Percentiles rank a stretch among this genome's conserved stretches.
Evolutionary conservation across 2,797 vertebrate genomes (phyloP).

Genomic region (Varecia variegata): DNA sequence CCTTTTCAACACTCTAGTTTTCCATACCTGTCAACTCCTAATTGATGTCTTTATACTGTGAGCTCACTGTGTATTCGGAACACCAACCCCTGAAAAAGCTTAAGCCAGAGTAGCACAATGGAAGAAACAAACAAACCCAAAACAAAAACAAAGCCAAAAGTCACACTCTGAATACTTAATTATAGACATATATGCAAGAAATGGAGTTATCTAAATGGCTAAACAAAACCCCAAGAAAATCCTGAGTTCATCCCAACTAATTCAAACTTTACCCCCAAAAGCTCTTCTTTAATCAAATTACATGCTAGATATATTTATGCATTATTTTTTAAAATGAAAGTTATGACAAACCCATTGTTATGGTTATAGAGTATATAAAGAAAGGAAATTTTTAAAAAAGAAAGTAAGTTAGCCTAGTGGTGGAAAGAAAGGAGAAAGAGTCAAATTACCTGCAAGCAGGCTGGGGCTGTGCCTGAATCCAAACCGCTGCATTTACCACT

Average conservation of each 20-base stretch:
- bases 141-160: conserved; percentile 78
- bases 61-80: conserved; percentile 77
- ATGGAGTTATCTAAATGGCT: conserved; percentile 40
- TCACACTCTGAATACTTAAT: conserved; percentile 69
- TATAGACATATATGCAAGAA: conserved; percentile 73
- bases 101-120: conserved; percentile 76
- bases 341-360: conserved; percentile 42
- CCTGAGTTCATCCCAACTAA: conserved; percentile 48
- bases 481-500: conserved; percentile 84
- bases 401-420: conserved; percentile 68
- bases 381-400: conserved; percentile 29
- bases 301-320: conserved; percentile 9
- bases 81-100: conserved; percentile 79
- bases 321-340: conserved; percentile 4
- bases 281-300: conserved; percentile 43
- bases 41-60: conserved; percentile 78
- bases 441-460: conserved; percentile 87
- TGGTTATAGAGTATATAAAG: conserved; percentile 30
- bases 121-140: conserved; percentile 76
- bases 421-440: conserved; percentile 81
- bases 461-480: conserved; percentile 83
- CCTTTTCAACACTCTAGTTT: conserved; percentile 72
- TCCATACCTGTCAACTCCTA: conserved; percentile 79
- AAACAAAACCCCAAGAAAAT: conserved; percentile 48
- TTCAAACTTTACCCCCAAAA: conserved; percentile 47